A percentile compares a stretch with the other conserved stretches of the same genome.
phyloP scores from a whole-genome alignment of 2,797 vertebrate genomes.

The Gobio occitaniae region DNA sequence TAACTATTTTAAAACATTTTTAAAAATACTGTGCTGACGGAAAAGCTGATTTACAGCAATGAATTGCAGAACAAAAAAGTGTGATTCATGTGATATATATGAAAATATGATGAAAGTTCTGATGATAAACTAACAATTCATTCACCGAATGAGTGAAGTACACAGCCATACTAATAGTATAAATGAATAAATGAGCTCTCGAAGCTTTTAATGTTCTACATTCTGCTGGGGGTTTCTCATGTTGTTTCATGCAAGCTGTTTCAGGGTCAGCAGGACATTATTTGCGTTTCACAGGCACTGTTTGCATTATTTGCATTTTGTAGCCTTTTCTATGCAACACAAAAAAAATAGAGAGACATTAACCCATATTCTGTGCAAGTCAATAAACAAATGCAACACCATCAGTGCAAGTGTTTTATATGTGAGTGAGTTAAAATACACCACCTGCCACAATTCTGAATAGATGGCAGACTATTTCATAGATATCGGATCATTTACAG shows the following conservation, averaged over 20 bases:
- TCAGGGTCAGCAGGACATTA: slow-evolving; percentile 49
- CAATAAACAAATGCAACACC: slow-evolving; percentile 16
- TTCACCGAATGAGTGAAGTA: slow-evolving; percentile 36
- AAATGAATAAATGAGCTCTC: slow-evolving; percentile 55
- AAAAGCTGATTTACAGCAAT: too few species aligned
- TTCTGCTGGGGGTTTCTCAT: slow-evolving; percentile 52
- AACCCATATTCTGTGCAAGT: slow-evolving; percentile 31
- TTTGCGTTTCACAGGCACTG: slow-evolving; percentile 42
- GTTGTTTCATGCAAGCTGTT: slow-evolving; percentile 48
- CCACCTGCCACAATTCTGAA: neutral
- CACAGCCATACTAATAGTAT: slow-evolving; percentile 52
- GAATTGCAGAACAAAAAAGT: too few species aligned
- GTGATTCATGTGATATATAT: too few species aligned
- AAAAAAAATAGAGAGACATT: slow-evolving; percentile 28
- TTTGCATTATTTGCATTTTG: slow-evolving; percentile 49
- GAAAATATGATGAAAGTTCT: too few species aligned
- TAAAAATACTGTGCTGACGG: too few species aligned
- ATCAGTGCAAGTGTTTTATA: neutral
- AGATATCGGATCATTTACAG: slow-evolving; percentile 34
- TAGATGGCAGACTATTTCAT: slow-evolving; percentile 8
- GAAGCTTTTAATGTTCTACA: slow-evolving; percentile 50
- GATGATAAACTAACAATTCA: too few species aligned
- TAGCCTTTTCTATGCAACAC: slow-evolving; percentile 16
- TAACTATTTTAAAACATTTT: too few species aligned
- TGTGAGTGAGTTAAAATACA: neutral